A percentile compares a stretch with the other conserved stretches of the same genome.
These are phyloP conservation scores for Leptinotarsa tumamoca DNA, from an alignment of 2,888 invertebrate genomes.

Conservation along the genomic window DNA sequence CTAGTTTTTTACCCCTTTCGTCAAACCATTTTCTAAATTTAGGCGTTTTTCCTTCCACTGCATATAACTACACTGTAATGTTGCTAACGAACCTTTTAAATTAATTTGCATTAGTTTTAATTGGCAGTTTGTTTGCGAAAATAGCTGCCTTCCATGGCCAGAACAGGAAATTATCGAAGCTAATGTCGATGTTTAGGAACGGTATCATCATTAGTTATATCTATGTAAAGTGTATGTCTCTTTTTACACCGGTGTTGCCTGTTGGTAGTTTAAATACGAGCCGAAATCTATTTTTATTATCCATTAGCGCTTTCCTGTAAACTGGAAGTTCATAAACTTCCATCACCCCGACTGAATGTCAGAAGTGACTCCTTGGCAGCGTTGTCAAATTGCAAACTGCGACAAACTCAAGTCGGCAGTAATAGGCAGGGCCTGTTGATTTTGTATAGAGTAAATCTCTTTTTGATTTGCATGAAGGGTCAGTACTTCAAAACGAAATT, in stretches of 20 bases:
- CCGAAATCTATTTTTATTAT: slow-evolving; percentile 14
- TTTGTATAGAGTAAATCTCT: no score
- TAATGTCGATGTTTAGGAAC: neutral
- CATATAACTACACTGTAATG: neutral
- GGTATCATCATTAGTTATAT: slow-evolving; percentile 3
- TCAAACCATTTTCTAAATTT: neutral
- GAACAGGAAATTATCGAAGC: neutral
- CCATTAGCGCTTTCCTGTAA: slow-evolving; percentile 18
- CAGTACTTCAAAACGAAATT: no score
- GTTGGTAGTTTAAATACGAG: neutral
- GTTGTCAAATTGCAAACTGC: neutral
- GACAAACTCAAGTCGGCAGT: neutral
- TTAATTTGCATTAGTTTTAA: neutral
- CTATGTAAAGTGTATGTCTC: neutral
- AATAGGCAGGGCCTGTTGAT: no score
- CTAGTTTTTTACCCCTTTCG: neutral
- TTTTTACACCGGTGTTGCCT: neutral
- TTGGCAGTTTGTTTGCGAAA: slow-evolving; percentile 1
- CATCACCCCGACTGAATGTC: slow-evolving; percentile 1
- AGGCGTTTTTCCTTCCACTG: neutral
- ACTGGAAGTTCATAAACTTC: slow-evolving; percentile 13
- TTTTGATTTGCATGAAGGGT: no score
- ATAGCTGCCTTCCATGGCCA: neutral
- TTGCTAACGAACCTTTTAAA: neutral
- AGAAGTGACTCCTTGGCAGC: neutral